These are phyloP conservation scores for Neogobius melanostomus DNA, from an alignment of 2,113 vertebrate species.

Conservation along the genomic window DNA sequence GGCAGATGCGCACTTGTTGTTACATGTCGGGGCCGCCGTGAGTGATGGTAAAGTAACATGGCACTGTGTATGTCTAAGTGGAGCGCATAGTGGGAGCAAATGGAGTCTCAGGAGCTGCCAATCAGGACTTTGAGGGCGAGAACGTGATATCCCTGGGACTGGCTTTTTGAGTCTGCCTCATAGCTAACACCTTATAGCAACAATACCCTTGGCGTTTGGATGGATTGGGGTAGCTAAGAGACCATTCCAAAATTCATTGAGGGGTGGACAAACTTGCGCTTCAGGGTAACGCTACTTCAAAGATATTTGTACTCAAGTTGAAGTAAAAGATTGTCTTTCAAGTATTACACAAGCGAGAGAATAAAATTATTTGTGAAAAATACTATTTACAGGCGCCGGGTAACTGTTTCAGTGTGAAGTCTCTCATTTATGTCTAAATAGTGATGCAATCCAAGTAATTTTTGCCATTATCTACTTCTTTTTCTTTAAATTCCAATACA, in stretches of 20 bases:
- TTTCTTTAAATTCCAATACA: neutral
- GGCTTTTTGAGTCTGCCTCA: neutral
- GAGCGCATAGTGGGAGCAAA: neutral
- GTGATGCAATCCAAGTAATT: too few species aligned
- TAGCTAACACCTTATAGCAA: neutral
- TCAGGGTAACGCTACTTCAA: neutral
- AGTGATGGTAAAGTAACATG: conserved; percentile 1
- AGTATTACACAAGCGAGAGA: too few species aligned
- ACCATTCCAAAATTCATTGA: neutral
- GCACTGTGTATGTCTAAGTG: conserved; percentile 1
- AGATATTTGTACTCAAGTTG: too few species aligned
- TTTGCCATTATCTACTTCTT: too few species aligned
- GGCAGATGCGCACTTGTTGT: conserved; percentile 10
- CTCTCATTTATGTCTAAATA: too few species aligned
- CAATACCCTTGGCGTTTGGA: neutral
- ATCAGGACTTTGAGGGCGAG: neutral
- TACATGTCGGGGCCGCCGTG: neutral
- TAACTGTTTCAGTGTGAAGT: too few species aligned
- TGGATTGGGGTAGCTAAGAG: too few species aligned
- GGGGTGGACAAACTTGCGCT: neutral
- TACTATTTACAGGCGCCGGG: too few species aligned
- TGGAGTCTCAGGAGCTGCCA: neutral
- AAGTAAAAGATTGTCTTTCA: too few species aligned
- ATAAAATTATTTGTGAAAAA: too few species aligned
- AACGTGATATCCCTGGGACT: conserved; percentile 4